Evolutionary conservation across 2,888 invertebrate genomes (phyloP), one percentile per base, ranked within the genome.

Genomic region (Drosophila tanythrix): DNA sequence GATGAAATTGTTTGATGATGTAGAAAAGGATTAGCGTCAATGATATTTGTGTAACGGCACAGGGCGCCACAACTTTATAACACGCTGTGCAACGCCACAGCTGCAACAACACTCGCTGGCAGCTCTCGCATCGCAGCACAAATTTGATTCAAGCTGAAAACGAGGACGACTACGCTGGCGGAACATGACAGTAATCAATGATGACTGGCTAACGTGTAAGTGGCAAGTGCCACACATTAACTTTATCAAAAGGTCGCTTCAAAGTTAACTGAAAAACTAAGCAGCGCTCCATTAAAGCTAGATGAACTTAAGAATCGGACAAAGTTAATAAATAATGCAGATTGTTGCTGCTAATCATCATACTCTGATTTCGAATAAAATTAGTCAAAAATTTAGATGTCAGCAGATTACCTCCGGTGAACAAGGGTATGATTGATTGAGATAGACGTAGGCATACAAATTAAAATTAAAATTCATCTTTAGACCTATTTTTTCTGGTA

Each of bases 1-100:
- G 87, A 88, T 88, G 90, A 89, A 89, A 88, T 85, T 85, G 87
- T 83, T 88, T 86, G 90, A 89, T 88, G 87, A 89, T 85, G 85
- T 89, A 80, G 89, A 89, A 89, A 89, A 84, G 89, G 88, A 87
- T 84, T 87, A 89, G 87, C 88, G 79, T 83, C 89, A 87, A 77
- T 86, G 89, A 88, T 88, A 83, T 85, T 85, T 88, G 86, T 83
- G 74, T 77, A 75, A 73, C 67, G 79, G 27, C 33, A 38, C 61
- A 50, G 21, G n/a, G 36, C 40, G 38, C 46, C 18, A 58, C 52
- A 60, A 36, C 53, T 15, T 35, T 29, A 36, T 21, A 56, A 29
- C 50, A 29, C 48, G 11, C 10, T 55, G 55, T 66, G 58, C 62
- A 65, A 38, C 7, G 46, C 21, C 46, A 21, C 61, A 60, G 60